Evolutionary conservation across 2,888 invertebrate genomes (phyloP).

Genomic region (Apodemia duryi): DNA sequence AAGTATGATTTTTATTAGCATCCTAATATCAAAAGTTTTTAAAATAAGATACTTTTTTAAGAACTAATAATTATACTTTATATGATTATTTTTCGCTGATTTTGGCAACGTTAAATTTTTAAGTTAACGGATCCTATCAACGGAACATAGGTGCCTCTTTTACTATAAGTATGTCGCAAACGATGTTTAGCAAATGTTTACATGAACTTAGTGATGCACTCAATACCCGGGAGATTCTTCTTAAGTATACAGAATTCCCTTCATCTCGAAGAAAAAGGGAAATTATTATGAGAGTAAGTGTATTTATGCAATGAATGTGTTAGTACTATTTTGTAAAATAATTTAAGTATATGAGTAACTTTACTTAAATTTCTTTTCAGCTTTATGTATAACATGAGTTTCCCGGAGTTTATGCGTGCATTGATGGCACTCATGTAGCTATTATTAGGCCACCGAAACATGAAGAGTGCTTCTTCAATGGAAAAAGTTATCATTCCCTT

Average conservation of each 20-base stretch:
- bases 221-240: constrained; percentile 1
- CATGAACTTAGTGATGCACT: constrained; percentile 16
- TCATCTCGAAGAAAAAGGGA: neutral
- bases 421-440: constrained; percentile 5
- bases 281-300: constrained; percentile 23
- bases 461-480: constrained; percentile 8
- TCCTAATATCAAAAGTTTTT: too few relatives aligned
- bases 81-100: constrained; percentile 1
- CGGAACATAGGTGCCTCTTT: constrained; percentile 14
- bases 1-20: too few relatives aligned
- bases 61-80: too few relatives aligned
- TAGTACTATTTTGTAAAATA: neutral
- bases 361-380: constrained; percentile 11
- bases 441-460: neutral
- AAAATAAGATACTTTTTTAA: too few relatives aligned
- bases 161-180: constrained; percentile 16
- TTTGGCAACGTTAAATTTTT: constrained; percentile 18
- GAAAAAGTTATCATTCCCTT: constrained; percentile 8
- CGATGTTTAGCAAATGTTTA: constrained; percentile 16
- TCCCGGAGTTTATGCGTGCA: constrained; percentile 5
- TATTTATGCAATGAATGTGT: too few relatives aligned
- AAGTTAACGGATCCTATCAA: constrained; percentile 16
- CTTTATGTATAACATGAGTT: neutral
- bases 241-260: neutral
- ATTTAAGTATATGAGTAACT: too few relatives aligned